Evolutionary conservation across 1,140 invertebrate species (phyloP).

Genomic region (Campoletis sonorensis): DNA sequence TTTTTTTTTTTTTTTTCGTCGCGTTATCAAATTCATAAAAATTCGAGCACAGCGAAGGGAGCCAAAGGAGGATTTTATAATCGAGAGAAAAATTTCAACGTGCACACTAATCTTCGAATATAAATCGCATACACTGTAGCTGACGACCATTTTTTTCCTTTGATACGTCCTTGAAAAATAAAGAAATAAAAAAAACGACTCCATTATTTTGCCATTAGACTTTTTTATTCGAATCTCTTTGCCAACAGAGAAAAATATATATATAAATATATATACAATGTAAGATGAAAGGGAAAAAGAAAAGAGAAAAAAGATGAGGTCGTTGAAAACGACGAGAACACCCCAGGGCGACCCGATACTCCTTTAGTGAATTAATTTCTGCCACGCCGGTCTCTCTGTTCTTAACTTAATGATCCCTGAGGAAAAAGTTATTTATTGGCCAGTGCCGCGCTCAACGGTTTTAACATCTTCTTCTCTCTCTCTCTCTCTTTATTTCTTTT

Average conservation of each 20-base stretch:
- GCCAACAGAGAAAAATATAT: slow-evolving; percentile 2
- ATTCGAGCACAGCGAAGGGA: not conserved
- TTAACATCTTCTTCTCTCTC: not conserved
- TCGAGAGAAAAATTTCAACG: not conserved
- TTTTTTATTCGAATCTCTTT: slow-evolving; percentile 52
- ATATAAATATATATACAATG: not conserved
- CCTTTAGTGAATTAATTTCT: slow-evolving; percentile 64
- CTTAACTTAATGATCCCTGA: slow-evolving; percentile 62
- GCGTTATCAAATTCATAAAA: not conserved
- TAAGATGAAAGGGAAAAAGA: slow-evolving; percentile 23
- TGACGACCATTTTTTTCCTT: slow-evolving; percentile 54
- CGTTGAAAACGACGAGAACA: slow-evolving; percentile 25
- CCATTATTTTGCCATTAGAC: slow-evolving; percentile 65
- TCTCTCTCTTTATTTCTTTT: slow-evolving; percentile 27
- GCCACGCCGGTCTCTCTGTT: slow-evolving; percentile 53
- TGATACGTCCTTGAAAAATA: not conserved
- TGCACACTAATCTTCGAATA: slow-evolving; percentile 20
- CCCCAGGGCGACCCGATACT: slow-evolving; percentile 49
- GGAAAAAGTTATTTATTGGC: slow-evolving; percentile 65
- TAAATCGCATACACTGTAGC: slow-evolving; percentile 51
- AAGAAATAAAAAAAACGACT: slow-evolving; percentile 38
- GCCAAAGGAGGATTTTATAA: not conserved
- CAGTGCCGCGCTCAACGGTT: slow-evolving; percentile 31
- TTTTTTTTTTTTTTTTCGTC: slow-evolving; percentile 16
- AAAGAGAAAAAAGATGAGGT: slow-evolving; percentile 24